Conservation (phyloP, 2,888 invertebrate species). For the Sisyra nigra region DNA sequence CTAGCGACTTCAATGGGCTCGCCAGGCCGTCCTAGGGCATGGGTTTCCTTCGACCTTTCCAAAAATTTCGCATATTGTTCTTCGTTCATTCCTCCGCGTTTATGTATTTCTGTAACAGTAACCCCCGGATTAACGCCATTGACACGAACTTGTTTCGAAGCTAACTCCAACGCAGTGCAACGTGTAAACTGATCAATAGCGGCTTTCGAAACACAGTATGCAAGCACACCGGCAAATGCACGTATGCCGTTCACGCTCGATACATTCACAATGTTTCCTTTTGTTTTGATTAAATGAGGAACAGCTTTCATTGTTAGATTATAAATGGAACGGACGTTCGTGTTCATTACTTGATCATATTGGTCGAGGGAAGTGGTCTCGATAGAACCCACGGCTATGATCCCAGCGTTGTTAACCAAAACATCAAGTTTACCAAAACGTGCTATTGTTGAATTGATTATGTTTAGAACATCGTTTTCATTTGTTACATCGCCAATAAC, state of each 20-base stretch:
- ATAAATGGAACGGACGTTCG: conserved; percentile 72
- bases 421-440: conserved; percentile 66
- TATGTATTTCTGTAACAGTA: conserved; percentile 74
- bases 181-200: conserved; percentile 91
- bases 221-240: conserved; percentile 76
- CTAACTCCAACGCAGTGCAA: conserved; percentile 78
- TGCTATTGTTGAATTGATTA: conserved; percentile 53
- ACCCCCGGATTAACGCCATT: conserved; percentile 95
- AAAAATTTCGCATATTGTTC: conserved; percentile 72
- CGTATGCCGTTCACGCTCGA: conserved; percentile 87
- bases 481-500: conserved; percentile 56
- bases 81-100: conserved; percentile 71
- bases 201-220: conserved; percentile 87
- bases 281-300: conserved; percentile 65
- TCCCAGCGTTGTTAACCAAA: conserved; percentile 80
- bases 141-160: conserved; percentile 66
- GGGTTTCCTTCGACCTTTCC: conserved; percentile 70
- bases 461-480: conserved; percentile 53
- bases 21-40: conserved; percentile 81
- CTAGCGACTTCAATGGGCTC: conserved; percentile 73
- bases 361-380: conserved; percentile 75
- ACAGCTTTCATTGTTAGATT: conserved; percentile 75
- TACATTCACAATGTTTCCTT: conserved; percentile 89
- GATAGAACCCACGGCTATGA: conserved; percentile 64
- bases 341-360: conserved; percentile 77